Percentiles rank a stretch among this genome's conserved stretches.
phyloP scores from a whole-genome alignment of 2,888 invertebrate genomes.

The Calameuta idolon region DNA sequence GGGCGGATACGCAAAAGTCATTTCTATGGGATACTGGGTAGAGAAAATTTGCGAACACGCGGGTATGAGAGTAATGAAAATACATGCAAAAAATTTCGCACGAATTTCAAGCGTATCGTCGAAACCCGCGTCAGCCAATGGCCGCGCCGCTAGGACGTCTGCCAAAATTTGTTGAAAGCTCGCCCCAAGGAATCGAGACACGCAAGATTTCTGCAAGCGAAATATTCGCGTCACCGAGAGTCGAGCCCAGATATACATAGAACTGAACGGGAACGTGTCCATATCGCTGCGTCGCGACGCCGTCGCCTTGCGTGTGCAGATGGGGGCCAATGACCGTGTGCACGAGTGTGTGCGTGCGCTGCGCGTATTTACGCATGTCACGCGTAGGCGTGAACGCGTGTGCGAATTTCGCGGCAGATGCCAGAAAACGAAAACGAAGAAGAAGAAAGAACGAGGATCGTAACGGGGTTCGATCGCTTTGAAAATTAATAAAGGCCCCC shows the following conservation, averaged over 20 bases:
- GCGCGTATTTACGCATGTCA: not conserved
- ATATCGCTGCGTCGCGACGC: not conserved
- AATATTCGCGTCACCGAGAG: not conserved
- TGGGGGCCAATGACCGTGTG: constrained; percentile 10
- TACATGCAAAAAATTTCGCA: not conserved
- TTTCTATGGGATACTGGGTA: too few species aligned
- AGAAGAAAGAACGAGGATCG: not conserved
- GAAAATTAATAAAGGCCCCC: not conserved
- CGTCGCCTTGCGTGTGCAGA: not conserved
- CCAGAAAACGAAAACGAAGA: not conserved
- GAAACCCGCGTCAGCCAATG: not conserved
- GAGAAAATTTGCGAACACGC: too few species aligned
- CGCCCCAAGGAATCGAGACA: not conserved
- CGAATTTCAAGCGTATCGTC: not conserved
- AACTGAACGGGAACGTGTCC: not conserved
- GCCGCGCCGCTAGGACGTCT: not conserved
- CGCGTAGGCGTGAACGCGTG: constrained; percentile 13
- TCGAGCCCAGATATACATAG: not conserved
- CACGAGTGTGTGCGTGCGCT: not conserved
- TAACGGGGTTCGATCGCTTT: not conserved
- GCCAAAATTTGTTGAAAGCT: not conserved
- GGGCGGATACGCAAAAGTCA: too few species aligned
- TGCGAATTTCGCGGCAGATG: constrained; percentile 3
- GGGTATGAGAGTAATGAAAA: not conserved
- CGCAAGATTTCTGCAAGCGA: not conserved